Evolutionary conservation across 2,113 vertebrate species (phyloP).

Genomic region (Physeter macrocephalus): DNA sequence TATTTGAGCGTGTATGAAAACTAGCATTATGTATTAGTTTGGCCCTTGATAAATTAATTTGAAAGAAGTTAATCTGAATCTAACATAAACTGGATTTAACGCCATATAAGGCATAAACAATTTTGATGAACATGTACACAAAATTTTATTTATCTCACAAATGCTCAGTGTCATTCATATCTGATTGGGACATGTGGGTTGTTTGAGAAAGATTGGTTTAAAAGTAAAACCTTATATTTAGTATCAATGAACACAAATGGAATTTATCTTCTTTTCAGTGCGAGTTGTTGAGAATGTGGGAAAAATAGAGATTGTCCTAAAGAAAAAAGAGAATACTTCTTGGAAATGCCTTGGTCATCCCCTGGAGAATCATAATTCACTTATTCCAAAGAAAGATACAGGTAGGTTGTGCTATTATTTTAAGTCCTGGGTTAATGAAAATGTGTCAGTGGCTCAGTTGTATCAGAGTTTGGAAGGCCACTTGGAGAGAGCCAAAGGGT

Average conservation of each 20-base stretch:
- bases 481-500: not conserved
- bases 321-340: constrained; percentile 80
- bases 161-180: not conserved
- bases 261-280: constrained; percentile 81
- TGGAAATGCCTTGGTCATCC: constrained; percentile 89
- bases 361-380: constrained; percentile 85
- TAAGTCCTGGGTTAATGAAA: not conserved
- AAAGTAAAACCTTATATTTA: not conserved
- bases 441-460: not conserved
- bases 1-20: constrained; percentile 7
- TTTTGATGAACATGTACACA: not conserved
- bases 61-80: constrained; percentile 13
- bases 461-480: not conserved
- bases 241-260: not conserved
- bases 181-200: not conserved
- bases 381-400: constrained; percentile 82
- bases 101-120: not conserved
- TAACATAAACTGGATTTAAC: not conserved
- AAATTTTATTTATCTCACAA: not conserved
- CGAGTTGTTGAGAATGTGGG: constrained; percentile 80
- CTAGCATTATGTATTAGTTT: not conserved
- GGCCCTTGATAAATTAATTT: constrained; percentile 2
- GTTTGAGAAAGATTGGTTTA: not conserved
- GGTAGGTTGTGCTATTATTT: constrained; percentile 77
- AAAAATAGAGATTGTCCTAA: constrained; percentile 90